Evolutionary conservation across 2,113 vertebrate genomes (phyloP).

Genomic region (Aegotheles bennettii): DNA sequence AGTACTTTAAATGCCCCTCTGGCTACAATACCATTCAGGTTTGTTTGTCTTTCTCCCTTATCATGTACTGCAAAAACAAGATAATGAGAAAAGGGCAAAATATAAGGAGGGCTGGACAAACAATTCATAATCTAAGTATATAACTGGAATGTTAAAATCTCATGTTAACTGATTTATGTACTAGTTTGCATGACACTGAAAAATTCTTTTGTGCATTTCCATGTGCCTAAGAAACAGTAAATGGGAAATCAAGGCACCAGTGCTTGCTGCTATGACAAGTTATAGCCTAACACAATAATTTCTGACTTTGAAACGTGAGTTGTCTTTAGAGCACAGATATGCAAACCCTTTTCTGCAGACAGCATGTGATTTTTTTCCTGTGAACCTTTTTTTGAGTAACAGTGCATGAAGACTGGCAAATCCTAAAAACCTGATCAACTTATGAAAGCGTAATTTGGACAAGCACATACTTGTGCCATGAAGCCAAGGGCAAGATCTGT

Average conservation of each 20-base stretch:
- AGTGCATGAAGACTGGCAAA: background rate
- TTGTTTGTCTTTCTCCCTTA: slow-evolving; percentile 47
- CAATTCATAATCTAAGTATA: slow-evolving; percentile 22
- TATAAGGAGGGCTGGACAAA: background rate
- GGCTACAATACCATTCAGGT: slow-evolving; percentile 54
- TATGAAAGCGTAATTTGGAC: background rate
- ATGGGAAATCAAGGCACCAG: background rate
- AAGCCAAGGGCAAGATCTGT: background rate
- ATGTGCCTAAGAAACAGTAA: background rate
- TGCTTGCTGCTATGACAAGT: background rate
- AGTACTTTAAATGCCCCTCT: slow-evolving; percentile 67
- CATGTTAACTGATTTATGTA: background rate
- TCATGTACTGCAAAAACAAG: slow-evolving; percentile 40
- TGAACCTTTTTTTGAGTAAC: background rate
- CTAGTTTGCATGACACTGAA: background rate
- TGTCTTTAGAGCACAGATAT: background rate
- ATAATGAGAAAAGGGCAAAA: slow-evolving; percentile 48
- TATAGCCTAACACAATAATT: background rate
- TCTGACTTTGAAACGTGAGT: background rate
- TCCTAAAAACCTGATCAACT: background rate
- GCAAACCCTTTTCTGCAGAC: background rate
- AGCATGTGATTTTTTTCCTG: background rate
- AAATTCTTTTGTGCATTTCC: background rate
- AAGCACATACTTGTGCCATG: background rate
- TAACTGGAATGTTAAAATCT: slow-evolving; percentile 16